Evolutionary conservation across 2,113 vertebrate species (phyloP).

Genomic region (Gallinago undulata): DNA sequence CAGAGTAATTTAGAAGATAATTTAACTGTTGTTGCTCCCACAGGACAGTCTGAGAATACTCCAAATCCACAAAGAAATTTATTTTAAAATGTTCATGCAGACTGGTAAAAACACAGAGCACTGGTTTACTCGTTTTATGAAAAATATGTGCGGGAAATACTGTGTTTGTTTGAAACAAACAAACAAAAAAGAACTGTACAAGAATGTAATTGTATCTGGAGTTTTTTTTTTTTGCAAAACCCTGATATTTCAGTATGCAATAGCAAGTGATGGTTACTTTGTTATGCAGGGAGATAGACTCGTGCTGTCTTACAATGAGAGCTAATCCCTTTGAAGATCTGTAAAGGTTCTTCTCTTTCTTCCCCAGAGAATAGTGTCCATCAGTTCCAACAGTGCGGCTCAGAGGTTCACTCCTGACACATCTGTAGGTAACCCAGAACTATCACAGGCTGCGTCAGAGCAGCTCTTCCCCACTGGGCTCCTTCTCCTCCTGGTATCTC

Average conservation of each 20-base stretch:
- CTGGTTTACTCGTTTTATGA: neutral
- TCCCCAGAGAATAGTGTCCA: neutral
- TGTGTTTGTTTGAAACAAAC: neutral
- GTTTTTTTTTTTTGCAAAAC: neutral
- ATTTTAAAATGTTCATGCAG: neutral
- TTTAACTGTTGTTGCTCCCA: neutral
- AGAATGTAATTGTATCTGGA: neutral
- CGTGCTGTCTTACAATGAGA: neutral
- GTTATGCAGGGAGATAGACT: neutral
- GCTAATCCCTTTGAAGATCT: neutral
- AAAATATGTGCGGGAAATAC: neutral
- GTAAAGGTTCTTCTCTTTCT: neutral
- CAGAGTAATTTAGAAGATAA: neutral
- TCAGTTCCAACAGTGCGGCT: neutral
- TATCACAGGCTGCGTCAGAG: neutral
- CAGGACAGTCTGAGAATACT: neutral
- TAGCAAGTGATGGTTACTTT: neutral
- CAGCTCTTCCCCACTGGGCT: neutral
- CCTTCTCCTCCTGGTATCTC: neutral
- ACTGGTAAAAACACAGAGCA: neutral
- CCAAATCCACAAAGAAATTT: neutral
- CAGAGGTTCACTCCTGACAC: neutral
- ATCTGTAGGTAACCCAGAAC: neutral
- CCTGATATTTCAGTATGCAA: neutral
- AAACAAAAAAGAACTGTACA: neutral